Evolutionary conservation across 2,888 invertebrate species (phyloP), one percentile per base, ranked within the genome.

Genomic region (Ochropacha duplaris): DNA sequence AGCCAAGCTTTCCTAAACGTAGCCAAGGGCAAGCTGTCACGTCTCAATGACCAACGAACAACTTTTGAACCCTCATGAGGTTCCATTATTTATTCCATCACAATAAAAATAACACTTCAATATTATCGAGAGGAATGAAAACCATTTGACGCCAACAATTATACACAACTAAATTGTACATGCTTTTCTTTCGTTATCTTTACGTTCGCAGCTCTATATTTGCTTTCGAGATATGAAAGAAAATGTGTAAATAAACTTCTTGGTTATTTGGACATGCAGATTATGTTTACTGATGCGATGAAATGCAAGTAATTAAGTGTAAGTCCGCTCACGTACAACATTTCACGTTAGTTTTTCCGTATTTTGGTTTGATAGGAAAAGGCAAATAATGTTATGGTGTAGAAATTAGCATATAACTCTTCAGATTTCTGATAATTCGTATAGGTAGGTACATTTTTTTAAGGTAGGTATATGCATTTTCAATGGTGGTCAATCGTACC

Each of bases 21-120:
- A 8, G 87, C 82, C 31, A 92, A 61, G 0, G 92, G 92, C 5
- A 91, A 69, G 57, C 91, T 92, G 34, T 92, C 92, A 34, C 91
- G 76, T 50, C 91, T 73, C n/a, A 89, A 63, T 12, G 83, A 72
- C 84, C 87, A 90, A 39, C 75, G 69, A 22, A 83, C 73, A 22
- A 66, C 58, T 54, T 74, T 71, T 4, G 56, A 50, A 22, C 61
- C 66, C 24, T 66, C 68, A 57, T 66, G 71, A 9, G 62, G 68
- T 65, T 77, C 76, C 61, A 68, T 75, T 59, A 72, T 66, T 59
- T 58, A 63, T 39, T 57, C 26, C 24, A 28, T 16, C 31, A 52
- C 19, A 16, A 51, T 16, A 26, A 31, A 22, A 12, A 31, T 2
- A 1, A 14, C 24, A 26, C n/a, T 50, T 49, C 5, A 49, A 16